phyloP scores from a whole-genome alignment of 1,140 invertebrate species.

The Drosophila teissieri region DNA sequence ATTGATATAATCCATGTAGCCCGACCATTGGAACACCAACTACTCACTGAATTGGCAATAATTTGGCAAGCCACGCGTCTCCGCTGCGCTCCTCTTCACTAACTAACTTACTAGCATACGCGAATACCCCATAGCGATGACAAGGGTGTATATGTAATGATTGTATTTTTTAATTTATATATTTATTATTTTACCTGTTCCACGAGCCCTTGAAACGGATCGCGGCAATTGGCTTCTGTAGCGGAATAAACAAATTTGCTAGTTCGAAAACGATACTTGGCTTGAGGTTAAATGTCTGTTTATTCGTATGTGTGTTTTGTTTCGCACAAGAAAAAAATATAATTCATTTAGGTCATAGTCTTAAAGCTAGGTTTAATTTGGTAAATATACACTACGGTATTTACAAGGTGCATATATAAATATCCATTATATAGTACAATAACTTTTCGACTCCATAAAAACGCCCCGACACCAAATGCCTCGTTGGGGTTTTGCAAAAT shows the following conservation, averaged over 20 bases:
- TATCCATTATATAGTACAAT: conserved; percentile 57
- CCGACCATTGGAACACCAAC: conserved; percentile 34
- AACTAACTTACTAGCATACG: conserved; percentile 40
- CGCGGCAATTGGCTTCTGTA: conserved; percentile 37
- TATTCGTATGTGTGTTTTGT: conserved; percentile 59
- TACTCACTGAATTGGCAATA: conserved; percentile 65
- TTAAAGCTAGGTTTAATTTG: conserved; percentile 40
- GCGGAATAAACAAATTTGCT: conserved; percentile 60
- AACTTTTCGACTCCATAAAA: conserved; percentile 34
- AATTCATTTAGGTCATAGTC: conserved; percentile 50
- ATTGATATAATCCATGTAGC: conserved; percentile 76
- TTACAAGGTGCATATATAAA: conserved; percentile 58
- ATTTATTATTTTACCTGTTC: conserved; percentile 59
- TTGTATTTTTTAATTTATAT: conserved; percentile 57
- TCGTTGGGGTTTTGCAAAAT: conserved; percentile 12
- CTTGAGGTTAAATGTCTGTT: conserved; percentile 37
- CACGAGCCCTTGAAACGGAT: conserved; percentile 3
- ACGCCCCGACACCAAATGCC: conserved; percentile 7
- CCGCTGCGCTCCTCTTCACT: conserved; percentile 38
- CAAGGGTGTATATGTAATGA: conserved; percentile 60
- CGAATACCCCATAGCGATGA: conserved; percentile 41
- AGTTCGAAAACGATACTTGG: conserved; percentile 39
- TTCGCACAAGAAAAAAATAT: conserved; percentile 70
- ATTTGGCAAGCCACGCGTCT: conserved; percentile 39
- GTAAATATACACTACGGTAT: conserved; percentile 49